Evolutionary conservation across 2,797 vertebrate genomes (phyloP), one percentile per base, ranked within the genome.

Genomic region (Cryptoprocta ferox): DNA sequence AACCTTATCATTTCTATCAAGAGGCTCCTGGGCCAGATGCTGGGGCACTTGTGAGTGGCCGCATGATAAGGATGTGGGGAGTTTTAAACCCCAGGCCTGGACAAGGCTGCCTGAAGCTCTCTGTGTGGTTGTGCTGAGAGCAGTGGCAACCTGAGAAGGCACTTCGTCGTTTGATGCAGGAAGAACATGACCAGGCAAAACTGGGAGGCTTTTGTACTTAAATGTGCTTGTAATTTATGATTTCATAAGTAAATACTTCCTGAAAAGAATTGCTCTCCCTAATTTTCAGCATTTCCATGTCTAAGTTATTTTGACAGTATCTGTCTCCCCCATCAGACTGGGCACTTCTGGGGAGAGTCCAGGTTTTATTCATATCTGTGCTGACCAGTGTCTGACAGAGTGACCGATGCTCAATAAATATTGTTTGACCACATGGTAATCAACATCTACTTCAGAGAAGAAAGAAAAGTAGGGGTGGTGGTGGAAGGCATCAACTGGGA

Each of bases 391-490:
- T 42, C 71, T 63, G 37, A 42, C 56, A 3, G 63, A 68, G 73
- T 28, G n/a, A 61, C 53, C 50, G n/a, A 30, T n/a, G 16, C 65
- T 73, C n/a, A 63, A 65, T 84, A 63, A 73, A 65, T 87, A 63
- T 80, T 68, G 42, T 89, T 91, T 78, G 85, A 37, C 5, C 21
- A 48, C 78, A 48, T 92, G 79, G 21, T 84, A 45, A 71, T 78
- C 79, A 81, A n/a, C 50, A 81, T 65, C 73, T 59, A 35, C 76
- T 85, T 81, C 66, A 88, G 87, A 92, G 85, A 96, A 42, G 63
- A 70, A 56, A 71, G 48, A 79, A 42, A 66, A 48, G 11, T 9
- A 14, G 21, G 63, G 1, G 37, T 30, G 9, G 21, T 32, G 14
- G 5, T 35, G 35, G 53, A 45, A 91, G 8, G 24, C 56, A 21